Base-by-base conservation (phyloP, 2,888 invertebrate species). In the Trissolcus japonicus region DNA sequence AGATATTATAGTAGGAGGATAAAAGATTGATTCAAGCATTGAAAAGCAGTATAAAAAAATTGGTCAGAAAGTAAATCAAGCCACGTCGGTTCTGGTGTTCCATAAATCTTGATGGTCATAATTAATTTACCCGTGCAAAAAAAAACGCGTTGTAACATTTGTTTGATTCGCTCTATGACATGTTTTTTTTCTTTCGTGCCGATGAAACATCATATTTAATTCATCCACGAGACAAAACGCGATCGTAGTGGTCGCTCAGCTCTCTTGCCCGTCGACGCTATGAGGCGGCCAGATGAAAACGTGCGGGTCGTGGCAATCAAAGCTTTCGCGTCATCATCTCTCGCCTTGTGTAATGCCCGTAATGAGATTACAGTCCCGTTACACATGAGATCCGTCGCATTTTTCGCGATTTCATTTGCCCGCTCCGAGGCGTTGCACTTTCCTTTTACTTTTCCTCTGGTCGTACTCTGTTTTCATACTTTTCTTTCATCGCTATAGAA, bases 301-400 rank as follows among this genome's bases (percentile, higher is more conserved):
- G 68, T 62, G 56, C 60, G 59, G 73, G 77, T 77, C 73, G 54
- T 65, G 59, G 67, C 63, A 76, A 72, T 77, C 76, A 72, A 63
- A 50, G 62, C 35, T 77, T 73, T 60, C 68, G 72, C 77, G 73
- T 65, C 77, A 73, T 77, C 77, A 77, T 77, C 68, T 56, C 73
- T 68, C 63, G 60, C 65, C 77, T 77, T 73, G 77, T 73, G 73
- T 77, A 77, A 77, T 77, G 77, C 62, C 66, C 77, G 62, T 77
- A 66, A 73, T 72, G 76, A 77, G 76, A 72, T 72, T 77, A 72
- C 67, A 57, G 73, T 77, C 68, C 77, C 77, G 77, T 78, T 74
- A 69, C 66, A 74, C 65, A 68, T 66, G 65, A 68, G 73, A 78
- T 73, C 77, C 69, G 66, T 56, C 78, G 16, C 16, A 69, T 78